Percentiles rank a stretch among this genome's conserved stretches.
These are phyloP conservation scores for Brachionus sp. DNA, from an alignment of 1,140 invertebrate species.

Conservation along the genomic window DNA sequence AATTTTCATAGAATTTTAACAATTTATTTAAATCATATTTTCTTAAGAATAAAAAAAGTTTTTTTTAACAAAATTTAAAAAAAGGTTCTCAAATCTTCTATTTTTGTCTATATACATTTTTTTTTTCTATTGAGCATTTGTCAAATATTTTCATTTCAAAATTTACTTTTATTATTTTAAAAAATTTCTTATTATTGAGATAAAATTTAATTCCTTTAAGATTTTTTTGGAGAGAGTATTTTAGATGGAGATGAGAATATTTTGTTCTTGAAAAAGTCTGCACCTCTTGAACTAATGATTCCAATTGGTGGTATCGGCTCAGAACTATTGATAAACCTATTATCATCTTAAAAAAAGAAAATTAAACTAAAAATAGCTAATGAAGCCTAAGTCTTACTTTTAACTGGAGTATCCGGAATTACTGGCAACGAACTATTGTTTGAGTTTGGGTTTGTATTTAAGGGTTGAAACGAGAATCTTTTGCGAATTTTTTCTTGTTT, in stretches of 20 bases:
- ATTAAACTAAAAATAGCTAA: background rate
- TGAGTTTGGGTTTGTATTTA: background rate
- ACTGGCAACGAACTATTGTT: slow-evolving; percentile 30
- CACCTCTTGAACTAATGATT: background rate
- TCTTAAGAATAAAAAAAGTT: background rate
- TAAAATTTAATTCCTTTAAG: background rate
- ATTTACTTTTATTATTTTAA: too few species aligned
- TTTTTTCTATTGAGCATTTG: background rate
- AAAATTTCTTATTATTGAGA: background rate
- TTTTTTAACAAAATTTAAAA: background rate
- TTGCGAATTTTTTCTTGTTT: slow-evolving; percentile 32
- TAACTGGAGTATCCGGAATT: slow-evolving; percentile 33
- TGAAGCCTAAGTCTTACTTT: background rate
- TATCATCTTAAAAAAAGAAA: background rate
- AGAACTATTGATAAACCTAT: background rate
- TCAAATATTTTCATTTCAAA: background rate
- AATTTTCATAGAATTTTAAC: background rate
- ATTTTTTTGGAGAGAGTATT: background rate
- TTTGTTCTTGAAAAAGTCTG: slow-evolving; percentile 5
- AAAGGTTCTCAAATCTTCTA: background rate
- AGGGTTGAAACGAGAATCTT: slow-evolving; percentile 35
- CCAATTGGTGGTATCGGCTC: background rate
- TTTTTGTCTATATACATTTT: background rate
- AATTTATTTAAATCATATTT: background rate
- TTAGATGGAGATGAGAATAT: slow-evolving; percentile 15